These are phyloP conservation scores for Nezara viridula DNA, from an alignment of 2,888 invertebrate species.

Conservation along the genomic window DNA sequence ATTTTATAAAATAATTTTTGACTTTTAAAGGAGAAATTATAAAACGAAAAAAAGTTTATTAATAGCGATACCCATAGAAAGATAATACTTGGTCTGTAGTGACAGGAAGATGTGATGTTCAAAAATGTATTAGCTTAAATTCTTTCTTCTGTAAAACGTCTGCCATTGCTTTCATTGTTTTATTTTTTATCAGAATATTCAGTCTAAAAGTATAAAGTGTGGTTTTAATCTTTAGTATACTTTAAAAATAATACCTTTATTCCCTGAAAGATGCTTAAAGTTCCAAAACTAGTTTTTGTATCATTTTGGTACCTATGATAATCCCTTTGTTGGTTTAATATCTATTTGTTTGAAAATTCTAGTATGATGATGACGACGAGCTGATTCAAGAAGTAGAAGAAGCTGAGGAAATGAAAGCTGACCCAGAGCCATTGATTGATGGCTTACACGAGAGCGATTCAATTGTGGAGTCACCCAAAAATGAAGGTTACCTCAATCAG, in stretches of 20 bases:
- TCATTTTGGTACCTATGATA: background rate
- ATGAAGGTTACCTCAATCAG: conserved; percentile 41
- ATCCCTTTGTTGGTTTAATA: background rate
- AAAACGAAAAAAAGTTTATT: too few relatives aligned
- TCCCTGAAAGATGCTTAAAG: background rate
- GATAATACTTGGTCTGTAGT: too few relatives aligned
- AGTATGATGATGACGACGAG: conserved; percentile 74
- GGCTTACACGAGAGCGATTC: conserved; percentile 8
- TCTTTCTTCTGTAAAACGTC: too few relatives aligned
- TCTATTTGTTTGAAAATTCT: conserved; percentile 59
- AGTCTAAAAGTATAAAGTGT: background rate
- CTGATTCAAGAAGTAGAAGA: conserved; percentile 70
- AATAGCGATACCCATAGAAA: too few relatives aligned
- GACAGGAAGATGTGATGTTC: too few relatives aligned
- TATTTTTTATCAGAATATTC: too few relatives aligned
- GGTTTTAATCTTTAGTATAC: background rate
- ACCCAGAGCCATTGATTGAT: conserved; percentile 8
- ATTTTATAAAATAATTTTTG: too few relatives aligned
- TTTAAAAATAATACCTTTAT: background rate
- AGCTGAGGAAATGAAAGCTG: conserved; percentile 5
- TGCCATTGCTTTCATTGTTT: too few relatives aligned
- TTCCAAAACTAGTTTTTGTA: background rate
- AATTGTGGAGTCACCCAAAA: background rate
- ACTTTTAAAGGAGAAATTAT: too few relatives aligned
- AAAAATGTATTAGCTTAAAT: too few relatives aligned